Base-by-base conservation (phyloP, 2,113 vertebrate species). In the Aphelocoma coerulescens region DNA sequence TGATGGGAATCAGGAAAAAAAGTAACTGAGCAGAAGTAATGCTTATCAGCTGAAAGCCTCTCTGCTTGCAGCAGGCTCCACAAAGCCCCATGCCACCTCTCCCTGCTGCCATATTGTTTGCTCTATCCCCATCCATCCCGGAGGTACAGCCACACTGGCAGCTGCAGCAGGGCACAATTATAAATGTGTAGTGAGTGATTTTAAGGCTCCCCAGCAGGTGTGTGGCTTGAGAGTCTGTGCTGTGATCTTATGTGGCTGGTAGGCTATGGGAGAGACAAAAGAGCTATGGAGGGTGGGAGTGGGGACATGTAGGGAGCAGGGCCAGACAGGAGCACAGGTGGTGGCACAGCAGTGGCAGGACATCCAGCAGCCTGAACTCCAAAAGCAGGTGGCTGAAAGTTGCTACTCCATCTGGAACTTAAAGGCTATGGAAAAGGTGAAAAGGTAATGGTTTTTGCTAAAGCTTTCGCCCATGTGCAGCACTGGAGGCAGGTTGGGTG, bases 151-250 rank as follows among this genome's bases (percentile, higher is more conserved):
- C 4, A 6, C 51, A 19, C 20, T 0, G 2, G 51, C n/a, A 76
- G 55, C 66, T 72, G 24, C 84, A 69, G 55, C 10, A 0, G 44
- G 52, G 21, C 28, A 48, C 4, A 46, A n/a, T 23, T 67, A 55
- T 71, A 77, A 81, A 87, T 43, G 35, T 58, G 2, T 74, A 59
- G 84, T 55, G 48, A 49, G 54, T 22, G 73, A 57, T 84, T 91
- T 81, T 39, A 66, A 0, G 1, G 43, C 39, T 74, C 21, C 19
- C 11, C 2, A 2, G 46, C 65, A 81, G 77, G 84, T 4, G 2
- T 41, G 85, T 27, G 1, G 2, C 33, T 67, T 57, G 21, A 0
- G 3, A 66, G 26, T 13, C 1, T 0, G 0, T 37, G 19, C n/a
- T 21, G 32, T 12, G 82, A 32, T 69, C 27, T 18, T 18, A 4